Evolutionary conservation across 2,113 vertebrate genomes (phyloP).

Genomic region (Cheilinus undulatus): DNA sequence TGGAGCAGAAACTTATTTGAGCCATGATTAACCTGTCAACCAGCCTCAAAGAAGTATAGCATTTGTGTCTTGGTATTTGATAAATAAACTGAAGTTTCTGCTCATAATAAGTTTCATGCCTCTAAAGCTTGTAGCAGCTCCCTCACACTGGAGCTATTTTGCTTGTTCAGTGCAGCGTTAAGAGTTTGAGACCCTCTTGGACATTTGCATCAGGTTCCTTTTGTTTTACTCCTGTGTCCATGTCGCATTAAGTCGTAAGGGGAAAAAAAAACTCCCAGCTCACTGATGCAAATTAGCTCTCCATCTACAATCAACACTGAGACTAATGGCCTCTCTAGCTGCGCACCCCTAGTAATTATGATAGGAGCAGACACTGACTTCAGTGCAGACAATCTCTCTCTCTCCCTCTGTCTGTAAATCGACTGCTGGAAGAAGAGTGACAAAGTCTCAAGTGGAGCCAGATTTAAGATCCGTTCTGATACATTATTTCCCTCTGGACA

Average conservation of each 20-base stretch:
- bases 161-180: background rate
- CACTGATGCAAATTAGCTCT: constrained; percentile 4
- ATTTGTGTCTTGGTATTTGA: background rate
- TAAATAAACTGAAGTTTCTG: background rate
- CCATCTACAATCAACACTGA: background rate
- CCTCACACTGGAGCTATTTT: constrained; percentile 1
- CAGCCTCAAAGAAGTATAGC: background rate
- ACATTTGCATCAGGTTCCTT: background rate
- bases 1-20: background rate
- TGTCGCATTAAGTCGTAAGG: background rate
- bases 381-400: constrained; percentile 1
- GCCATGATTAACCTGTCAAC: constrained; percentile 2
- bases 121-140: constrained; percentile 18
- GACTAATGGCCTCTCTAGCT: constrained; percentile 16
- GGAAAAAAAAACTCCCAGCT: background rate
- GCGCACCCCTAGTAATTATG: background rate
- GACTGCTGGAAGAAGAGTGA: constrained; percentile 6
- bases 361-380: constrained; percentile 4
- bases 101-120: background rate
- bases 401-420: constrained; percentile 14
- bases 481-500: constrained; percentile 3
- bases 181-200: background rate
- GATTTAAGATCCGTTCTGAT: constrained; percentile 22
- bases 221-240: constrained; percentile 1
- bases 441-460: constrained; percentile 26